Evolutionary conservation across 1,140 invertebrate genomes (phyloP).

Genomic region (Nylanderia fulva): DNA sequence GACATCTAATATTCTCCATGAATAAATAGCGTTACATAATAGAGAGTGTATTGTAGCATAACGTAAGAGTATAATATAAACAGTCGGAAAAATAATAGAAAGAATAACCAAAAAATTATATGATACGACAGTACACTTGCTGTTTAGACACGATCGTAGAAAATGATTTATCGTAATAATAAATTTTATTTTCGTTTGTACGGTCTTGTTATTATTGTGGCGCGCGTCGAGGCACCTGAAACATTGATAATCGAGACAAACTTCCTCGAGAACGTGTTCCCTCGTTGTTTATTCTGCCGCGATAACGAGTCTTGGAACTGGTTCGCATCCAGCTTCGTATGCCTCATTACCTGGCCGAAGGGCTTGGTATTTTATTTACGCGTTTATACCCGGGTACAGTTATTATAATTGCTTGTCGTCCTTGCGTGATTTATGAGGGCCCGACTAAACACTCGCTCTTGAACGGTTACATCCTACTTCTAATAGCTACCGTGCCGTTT

Average conservation of each 20-base stretch:
- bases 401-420: conserved; percentile 84
- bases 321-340: conserved; percentile 70
- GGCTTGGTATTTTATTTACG: conserved; percentile 81
- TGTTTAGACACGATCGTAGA: not conserved
- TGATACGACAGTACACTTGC: not conserved
- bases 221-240: conserved; percentile 18
- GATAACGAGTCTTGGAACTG: conserved; percentile 72
- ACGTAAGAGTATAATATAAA: conserved; percentile 10
- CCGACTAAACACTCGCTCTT: conserved; percentile 78
- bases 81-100: conserved; percentile 13
- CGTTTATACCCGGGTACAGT: conserved; percentile 78
- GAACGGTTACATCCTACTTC: conserved; percentile 79
- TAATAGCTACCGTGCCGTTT: conserved; percentile 74
- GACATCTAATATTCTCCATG: conserved; percentile 9
- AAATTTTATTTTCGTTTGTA: conserved; percentile 31
- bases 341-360: conserved; percentile 80
- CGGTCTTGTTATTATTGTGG: conserved; percentile 31
- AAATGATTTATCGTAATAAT: conserved; percentile 30
- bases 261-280: conserved; percentile 53
- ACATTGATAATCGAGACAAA: conserved; percentile 34
- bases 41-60: conserved; percentile 31
- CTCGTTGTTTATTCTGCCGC: conserved; percentile 58
- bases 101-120: conserved; percentile 2
- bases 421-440: conserved; percentile 80
- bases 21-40: conserved; percentile 31